Base-by-base conservation (phyloP, 1,140 invertebrate genomes). In the Procambarus clarkii region DNA sequence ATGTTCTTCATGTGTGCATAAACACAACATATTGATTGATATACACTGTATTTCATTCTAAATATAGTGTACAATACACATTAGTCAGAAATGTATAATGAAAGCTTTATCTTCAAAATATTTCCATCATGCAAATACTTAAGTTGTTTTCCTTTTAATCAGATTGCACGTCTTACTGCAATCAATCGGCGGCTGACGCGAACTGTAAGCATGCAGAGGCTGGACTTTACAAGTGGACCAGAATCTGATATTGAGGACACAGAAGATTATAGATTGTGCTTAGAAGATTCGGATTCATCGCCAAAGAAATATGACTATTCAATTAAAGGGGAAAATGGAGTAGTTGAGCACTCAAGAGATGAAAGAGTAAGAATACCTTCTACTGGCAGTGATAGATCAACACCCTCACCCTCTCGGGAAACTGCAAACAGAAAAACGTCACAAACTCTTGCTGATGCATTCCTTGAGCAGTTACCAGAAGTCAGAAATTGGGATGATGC, bases 381-480 rank as follows among this genome's bases (percentile, higher is more conserved):
- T 48, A 76, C 64, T 34, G 71, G 81, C n/a, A 91, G 86, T 71
- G 92, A 86, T 54, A 86, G 87, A 71, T 76, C 85, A 50, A 91
- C 83, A 54, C 82, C 91, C 45, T 78, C 88, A 45, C 82, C 74
- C 3, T 58, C 50, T 13, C 58, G 88, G 58, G 90, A 92, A 50
- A 60, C 60, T 21, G 86, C 90, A 24, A 82, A 80, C 44, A 86
- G 92, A 74, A 89, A 91, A 78, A 93, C 91, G 7, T 93, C 92
- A 34, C 92, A 93, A 54, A 93, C 89, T 18, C 87, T 93, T 34
- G 92, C 86, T 24, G 92, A 93, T 82, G 92, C 92, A 45, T 93
- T 93, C 88, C 80, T 93, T 24, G 92, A 93, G 74, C 92, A 93
- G 91, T 80, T 93, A 50, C 92, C 92, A 24, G 92, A 93, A 71